Conservation (phyloP, 2,113 vertebrate species). For the Lagopus leucura region DNA sequence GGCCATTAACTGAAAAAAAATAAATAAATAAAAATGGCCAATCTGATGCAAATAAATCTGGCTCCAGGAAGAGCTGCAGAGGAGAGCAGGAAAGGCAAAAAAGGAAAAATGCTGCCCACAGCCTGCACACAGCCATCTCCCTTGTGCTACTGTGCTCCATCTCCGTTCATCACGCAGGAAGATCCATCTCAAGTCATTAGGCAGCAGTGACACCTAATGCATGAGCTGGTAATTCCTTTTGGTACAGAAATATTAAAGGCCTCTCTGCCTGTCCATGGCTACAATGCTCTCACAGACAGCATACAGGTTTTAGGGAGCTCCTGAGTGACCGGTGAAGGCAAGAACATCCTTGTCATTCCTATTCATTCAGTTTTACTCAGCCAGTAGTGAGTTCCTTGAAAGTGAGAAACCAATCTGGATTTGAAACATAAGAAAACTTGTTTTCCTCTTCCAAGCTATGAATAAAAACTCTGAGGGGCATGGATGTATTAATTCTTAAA, state of each 20-base stretch:
- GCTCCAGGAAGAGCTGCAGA: background rate
- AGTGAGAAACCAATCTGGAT: background rate
- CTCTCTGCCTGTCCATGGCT: background rate
- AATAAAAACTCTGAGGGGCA: background rate
- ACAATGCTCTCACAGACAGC: accelerated
- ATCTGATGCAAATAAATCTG: background rate
- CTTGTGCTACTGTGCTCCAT: accelerated
- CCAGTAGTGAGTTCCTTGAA: conserved; percentile 20
- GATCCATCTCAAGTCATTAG: conserved; percentile 8
- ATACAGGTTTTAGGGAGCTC: background rate
- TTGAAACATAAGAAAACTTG: background rate
- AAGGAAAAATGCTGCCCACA: background rate
- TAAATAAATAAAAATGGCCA: too few relatives aligned
- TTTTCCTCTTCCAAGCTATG: background rate
- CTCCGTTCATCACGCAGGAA: background rate
- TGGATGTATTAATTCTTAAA: background rate
- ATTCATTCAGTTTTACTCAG: conserved; percentile 37
- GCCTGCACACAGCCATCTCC: background rate
- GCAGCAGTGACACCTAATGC: conserved; percentile 65
- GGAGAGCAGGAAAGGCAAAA: background rate
- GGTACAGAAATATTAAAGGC: background rate
- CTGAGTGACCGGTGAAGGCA: background rate
- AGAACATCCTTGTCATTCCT: background rate
- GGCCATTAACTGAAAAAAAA: background rate
- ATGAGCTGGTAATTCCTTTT: background rate